Conservation (phyloP, 2,113 vertebrate species). For the Isichthys henryi region DNA sequence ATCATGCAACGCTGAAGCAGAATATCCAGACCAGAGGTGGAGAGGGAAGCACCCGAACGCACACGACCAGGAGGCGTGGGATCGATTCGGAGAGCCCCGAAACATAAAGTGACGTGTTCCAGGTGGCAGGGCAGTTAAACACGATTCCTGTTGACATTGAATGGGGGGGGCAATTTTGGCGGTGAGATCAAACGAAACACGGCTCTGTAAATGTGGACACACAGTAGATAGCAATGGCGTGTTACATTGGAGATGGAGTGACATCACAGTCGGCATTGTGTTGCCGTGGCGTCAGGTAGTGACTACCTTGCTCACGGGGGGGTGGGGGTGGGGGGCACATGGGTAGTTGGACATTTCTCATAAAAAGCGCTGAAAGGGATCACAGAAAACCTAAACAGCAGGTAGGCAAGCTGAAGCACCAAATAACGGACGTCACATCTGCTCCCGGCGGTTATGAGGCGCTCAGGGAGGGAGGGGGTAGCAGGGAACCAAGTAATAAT, state of each 20-base stretch:
- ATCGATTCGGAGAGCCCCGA: background rate
- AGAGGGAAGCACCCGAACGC: background rate
- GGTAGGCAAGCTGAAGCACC: background rate
- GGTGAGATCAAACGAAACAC: background rate
- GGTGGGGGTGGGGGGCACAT: background rate
- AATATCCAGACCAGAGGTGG: background rate
- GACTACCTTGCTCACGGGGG: background rate
- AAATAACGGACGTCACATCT: background rate
- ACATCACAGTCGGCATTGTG: background rate
- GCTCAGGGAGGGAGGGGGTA: conserved; percentile 44
- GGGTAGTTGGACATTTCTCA: background rate
- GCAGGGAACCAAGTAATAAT: conserved; percentile 35
- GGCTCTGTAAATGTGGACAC: background rate
- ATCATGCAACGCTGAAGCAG: background rate
- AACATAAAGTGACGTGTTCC: background rate
- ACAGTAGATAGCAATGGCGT: background rate
- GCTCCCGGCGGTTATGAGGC: background rate
- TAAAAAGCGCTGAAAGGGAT: background rate
- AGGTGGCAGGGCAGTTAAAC: background rate
- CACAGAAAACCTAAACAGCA: background rate
- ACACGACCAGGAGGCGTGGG: background rate
- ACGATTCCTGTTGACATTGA: background rate
- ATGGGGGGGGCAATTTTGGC: no score
- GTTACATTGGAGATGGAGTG: background rate
- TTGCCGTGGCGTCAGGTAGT: background rate